Evolutionary conservation across 2,888 invertebrate species (phyloP), one percentile per base, ranked within the genome.

Genomic region (Pelosia muscerda): DNA sequence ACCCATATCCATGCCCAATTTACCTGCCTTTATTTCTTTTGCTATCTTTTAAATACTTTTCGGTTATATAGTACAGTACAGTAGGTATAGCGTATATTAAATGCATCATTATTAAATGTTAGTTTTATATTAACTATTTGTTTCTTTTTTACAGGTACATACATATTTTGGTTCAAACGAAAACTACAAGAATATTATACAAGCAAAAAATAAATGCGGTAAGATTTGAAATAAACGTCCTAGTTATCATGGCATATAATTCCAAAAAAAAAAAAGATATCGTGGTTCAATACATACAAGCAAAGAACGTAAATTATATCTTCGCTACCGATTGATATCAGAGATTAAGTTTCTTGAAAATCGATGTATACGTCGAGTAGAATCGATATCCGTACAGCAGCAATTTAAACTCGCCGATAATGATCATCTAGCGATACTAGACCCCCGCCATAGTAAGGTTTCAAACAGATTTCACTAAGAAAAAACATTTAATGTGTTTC

Each of bases 271-370:
- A 19, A 49, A 3, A 1, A 49, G 9, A n/a, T 19, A 19, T 19
- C 22, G 6, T 56, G 19, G 38, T 26, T 25, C 28, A 28, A 28
- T 31, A 57, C 42, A 42, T 61, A 42, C 6, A 68, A 59, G 25
- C 54, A 28, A 56, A 61, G 54, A 53, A 34, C 54, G 38, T 81
- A 73, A 73, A 70, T 76, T 72, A 73, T 62, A 71, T 74, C 64
- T 53, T 68, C 61, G 74, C 81, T 73, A 71, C 66, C 66, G 75
- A 77, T 81, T 77, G 69, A 72, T 75, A 72, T 72, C 70, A 6
- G 57, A 69, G 79, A 81, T 81, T 71, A 79, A 65, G 57, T 77
- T 79, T 75, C 77, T 65, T 75, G 70, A 66, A 79, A 72, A 81
- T 72, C 75, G 72, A 77, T 70, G 79, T 67, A 65, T 64, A 74